A percentile compares a stretch with the other conserved stretches of the same genome.
phyloP scores from a whole-genome alignment of 2,888 invertebrate species.

The Mystacides longicornis region DNA sequence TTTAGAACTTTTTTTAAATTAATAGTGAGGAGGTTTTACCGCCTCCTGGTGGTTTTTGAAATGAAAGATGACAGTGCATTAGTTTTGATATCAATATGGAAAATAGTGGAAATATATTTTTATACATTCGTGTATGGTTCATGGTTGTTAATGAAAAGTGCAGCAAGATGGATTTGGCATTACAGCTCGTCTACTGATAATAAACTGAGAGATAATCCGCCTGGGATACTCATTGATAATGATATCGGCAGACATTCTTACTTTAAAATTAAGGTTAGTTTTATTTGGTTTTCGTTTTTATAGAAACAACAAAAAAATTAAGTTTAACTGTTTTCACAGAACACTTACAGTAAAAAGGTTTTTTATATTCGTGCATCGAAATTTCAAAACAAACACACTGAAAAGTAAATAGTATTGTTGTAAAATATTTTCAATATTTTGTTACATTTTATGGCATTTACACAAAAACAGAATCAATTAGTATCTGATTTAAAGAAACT shows the following conservation, averaged over 20 bases:
- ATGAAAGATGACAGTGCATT: conserved; percentile 30
- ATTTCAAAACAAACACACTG: no score
- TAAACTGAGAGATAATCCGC: conserved; percentile 38
- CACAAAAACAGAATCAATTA: no score
- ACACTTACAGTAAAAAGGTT: no score
- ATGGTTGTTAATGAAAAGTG: conserved; percentile 43
- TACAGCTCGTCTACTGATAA: conserved; percentile 31
- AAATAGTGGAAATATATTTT: conserved; percentile 41
- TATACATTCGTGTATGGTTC: conserved; percentile 44
- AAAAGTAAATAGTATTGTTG: no score
- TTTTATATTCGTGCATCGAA: no score
- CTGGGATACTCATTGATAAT: conserved; percentile 51
- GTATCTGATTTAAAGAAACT: no score
- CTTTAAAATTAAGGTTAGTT: conserved; percentile 55
- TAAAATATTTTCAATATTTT: no score
- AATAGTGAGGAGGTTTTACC: no score
- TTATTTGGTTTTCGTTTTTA: conserved; percentile 3
- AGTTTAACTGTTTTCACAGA: no score
- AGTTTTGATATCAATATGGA: conserved; percentile 42
- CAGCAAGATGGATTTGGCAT: conserved; percentile 45
- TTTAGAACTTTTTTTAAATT: no score
- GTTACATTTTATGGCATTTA: no score
- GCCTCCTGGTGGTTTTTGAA: conserved; percentile 9
- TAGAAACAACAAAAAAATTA: no score
- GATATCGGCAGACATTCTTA: conserved; percentile 55